Percentiles rank a stretch among this genome's conserved stretches.
Evolutionary conservation across 1,140 invertebrate genomes (phyloP).

Genomic region (Neotoxoptera formosana): DNA sequence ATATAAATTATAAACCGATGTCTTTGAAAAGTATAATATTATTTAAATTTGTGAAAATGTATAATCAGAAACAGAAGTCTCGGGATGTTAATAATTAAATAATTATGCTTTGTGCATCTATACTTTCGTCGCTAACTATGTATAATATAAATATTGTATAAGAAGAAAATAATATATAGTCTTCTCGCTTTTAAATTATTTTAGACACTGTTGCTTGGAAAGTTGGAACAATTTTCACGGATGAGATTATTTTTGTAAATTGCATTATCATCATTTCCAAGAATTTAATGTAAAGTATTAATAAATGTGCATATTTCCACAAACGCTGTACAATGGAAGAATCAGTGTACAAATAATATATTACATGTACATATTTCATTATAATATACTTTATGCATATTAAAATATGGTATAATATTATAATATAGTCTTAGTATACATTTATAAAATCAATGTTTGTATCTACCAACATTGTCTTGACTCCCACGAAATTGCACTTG

Average conservation of each 20-base stretch:
- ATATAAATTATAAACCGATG: neutral
- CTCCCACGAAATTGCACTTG: too few species aligned
- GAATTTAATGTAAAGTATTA: neutral
- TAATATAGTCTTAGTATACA: too few species aligned
- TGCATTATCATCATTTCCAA: neutral
- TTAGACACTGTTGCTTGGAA: neutral
- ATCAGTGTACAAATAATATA: neutral
- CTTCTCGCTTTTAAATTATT: neutral
- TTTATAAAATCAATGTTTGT: too few species aligned
- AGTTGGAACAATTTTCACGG: neutral
- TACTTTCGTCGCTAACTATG: neutral
- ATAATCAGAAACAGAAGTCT: neutral
- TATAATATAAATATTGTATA: neutral
- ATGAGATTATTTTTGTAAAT: slow-evolving; percentile 18
- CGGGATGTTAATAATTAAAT: neutral
- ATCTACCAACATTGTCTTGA: too few species aligned
- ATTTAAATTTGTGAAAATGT: too few species aligned
- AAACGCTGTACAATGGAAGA: neutral
- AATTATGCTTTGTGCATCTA: neutral
- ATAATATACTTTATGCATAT: neutral
- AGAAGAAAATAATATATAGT: neutral
- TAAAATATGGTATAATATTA: too few species aligned
- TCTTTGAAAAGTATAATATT: neutral
- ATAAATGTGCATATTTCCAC: neutral
- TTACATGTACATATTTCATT: neutral